Evolutionary conservation across 92 coral and sea anemone species (phyloP), one percentile per base, ranked within the genome.

Genomic region (Ricordea florida): DNA sequence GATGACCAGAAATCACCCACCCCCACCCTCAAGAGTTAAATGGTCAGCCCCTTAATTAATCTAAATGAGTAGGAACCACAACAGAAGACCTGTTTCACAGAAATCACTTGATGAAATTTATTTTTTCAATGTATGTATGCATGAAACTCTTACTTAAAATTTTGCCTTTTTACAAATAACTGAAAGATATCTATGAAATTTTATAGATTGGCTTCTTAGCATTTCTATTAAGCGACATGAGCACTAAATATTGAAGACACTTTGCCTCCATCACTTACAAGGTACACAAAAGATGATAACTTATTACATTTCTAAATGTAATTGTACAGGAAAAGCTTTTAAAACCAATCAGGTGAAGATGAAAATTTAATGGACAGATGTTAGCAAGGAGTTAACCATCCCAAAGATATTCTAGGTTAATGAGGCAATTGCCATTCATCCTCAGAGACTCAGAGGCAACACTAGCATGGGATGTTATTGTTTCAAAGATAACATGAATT

Each of bases 271-370:
- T 24, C 69, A 62, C 67, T 60, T 60, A 37, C 69, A 62, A 40
- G 17, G 49, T 62, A 62, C 45, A 62, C 22, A 51, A 62, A 36
- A 62, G 51, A 62, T 62, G 69, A 62, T 62, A 62, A 62, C 42
- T 62, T 62, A 38, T 62, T 62, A 62, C 69, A 62, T 62, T 62
- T 62, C 13, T 5, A 40, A 11, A 23, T 40, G 51, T 62, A 40
- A 62, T 62, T 62, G 69, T 38, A 40, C 35, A 40, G 35, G 51
- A 40, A 40, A 62, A 62, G 50, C 69, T 62, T 62, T 35, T 38
- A 62, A 62, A 62, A 62, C 51, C 69, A 62, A 62, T 62, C 69
- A 62, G 35, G 69, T 25, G 69, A 60, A 60, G 66, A 22, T 40
- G 51, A 23, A 62, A 62, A 62, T 62, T 25, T 62, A 21, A 62